These are phyloP conservation scores for Polymixis flavicincta DNA, from an alignment of 2,888 invertebrate species.

Conservation along the genomic window DNA sequence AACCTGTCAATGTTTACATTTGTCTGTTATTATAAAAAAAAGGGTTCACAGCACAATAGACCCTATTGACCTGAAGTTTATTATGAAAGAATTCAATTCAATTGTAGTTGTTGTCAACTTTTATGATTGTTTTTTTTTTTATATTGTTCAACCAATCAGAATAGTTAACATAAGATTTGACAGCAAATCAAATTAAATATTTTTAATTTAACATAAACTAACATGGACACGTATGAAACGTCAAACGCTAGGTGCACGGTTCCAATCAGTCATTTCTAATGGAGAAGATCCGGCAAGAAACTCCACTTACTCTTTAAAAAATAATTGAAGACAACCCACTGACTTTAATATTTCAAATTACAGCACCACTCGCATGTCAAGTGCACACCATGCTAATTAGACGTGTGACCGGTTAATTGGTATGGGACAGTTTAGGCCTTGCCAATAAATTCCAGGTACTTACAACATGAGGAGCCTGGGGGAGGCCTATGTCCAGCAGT, in stretches of 20 bases:
- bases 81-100: not conserved
- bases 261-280: not conserved
- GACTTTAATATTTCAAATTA: not conserved
- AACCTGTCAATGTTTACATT: conserved; percentile 50
- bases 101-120: not conserved
- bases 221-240: not conserved
- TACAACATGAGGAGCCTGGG: too few species aligned
- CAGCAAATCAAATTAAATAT: not conserved
- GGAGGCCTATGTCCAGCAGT: too few species aligned
- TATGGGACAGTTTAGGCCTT: not conserved
- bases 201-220: not conserved
- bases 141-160: not conserved
- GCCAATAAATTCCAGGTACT: not conserved
- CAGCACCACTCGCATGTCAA: too few species aligned
- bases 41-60: not conserved
- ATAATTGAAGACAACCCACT: not conserved
- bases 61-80: not conserved
- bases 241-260: not conserved
- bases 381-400: too few species aligned
- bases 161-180: not conserved
- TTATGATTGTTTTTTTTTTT: not conserved
- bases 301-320: not conserved
- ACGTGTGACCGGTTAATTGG: too few species aligned
- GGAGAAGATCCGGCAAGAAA: not conserved
- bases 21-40: conserved; percentile 16